Evolutionary conservation across 2,888 invertebrate species (phyloP), one percentile per base, ranked within the genome.

Genomic region (Sinodicranocentrus sp.): DNA sequence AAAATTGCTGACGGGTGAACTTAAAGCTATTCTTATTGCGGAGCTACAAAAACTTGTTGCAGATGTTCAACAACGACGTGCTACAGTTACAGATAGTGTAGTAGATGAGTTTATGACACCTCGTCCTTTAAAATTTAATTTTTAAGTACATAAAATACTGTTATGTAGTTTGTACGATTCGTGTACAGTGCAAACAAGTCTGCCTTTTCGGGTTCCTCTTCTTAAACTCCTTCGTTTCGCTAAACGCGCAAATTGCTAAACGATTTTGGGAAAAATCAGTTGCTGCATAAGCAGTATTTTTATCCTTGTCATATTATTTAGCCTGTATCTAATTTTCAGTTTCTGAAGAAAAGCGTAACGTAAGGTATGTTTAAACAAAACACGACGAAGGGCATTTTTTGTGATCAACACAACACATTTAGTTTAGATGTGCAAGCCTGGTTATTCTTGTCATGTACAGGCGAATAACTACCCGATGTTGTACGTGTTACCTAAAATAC

Each of bases 21-120:
- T 99, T 80, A 99, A 99, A 91, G 96, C 96, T 90, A 92, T 96
- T 88, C 93, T 98, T 3, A 96, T 98, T 88, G 95, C 95, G 54
- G 91, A 94, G 43, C 90, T 97, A 23, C 94, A 95, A 43, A 95
- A 95, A 1, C 92, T 98, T 84, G 93, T 99, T 0, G 92, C 93
- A 28, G 93, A 93, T 61, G 98, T 98, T 92, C 97, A 98, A 92
- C 93, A 94, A 89, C 92, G 94, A 44, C 92, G 97, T 82, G 93
- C 94, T 61, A 91, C 92, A 86, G 93, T 99, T 73, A 98, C 97
- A 0, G 97, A 98, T 89, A 97, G 97, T 57, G 91, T 95, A 26
- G 93, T 99, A 75, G 93, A 94, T 88, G 92, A 94, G 88, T 99
- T 94, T 91, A 98, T 98, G 94, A 93, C 94, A 85, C 94, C 97